Evolutionary conservation across 2,113 vertebrate species (phyloP).

Genomic region (Heteronetta atricapilla): DNA sequence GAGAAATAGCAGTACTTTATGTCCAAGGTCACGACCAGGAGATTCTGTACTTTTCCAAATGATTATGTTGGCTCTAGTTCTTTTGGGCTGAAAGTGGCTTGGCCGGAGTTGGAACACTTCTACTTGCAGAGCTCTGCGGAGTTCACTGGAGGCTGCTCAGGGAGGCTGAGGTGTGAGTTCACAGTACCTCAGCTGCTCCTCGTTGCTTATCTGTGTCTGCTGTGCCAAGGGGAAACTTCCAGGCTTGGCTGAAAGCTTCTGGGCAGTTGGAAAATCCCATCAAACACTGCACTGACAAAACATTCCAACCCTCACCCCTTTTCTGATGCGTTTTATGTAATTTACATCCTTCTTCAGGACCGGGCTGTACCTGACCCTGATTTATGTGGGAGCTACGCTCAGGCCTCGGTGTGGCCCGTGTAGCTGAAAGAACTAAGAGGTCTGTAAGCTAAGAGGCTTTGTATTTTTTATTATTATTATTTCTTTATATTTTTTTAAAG

Average conservation of each 20-base stretch:
- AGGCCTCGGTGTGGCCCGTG: fast-evolving
- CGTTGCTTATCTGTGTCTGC: neutral
- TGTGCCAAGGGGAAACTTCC: neutral
- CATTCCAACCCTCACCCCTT: neutral
- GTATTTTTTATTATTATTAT: neutral
- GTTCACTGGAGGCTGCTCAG: neutral
- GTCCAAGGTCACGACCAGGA: neutral
- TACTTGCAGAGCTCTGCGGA: neutral
- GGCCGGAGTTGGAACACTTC: neutral
- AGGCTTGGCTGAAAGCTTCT: neutral
- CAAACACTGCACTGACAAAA: neutral
- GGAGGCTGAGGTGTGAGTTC: neutral
- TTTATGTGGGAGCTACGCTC: neutral
- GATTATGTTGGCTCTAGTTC: conserved; percentile 24
- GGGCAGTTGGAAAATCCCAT: neutral
- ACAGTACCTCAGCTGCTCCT: neutral
- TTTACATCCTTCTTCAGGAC: neutral
- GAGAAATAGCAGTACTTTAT: neutral
- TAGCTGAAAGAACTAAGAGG: neutral
- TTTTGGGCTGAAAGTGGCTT: conserved; percentile 27
- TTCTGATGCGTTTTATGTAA: neutral
- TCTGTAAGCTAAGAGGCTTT: neutral
- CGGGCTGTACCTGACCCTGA: neutral
- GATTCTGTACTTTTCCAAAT: conserved; percentile 48
- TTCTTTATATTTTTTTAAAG: conserved; percentile 64